Evolutionary conservation across 2,888 invertebrate genomes (phyloP), one percentile per base, ranked within the genome.

Genomic region (Morpho helenor): DNA sequence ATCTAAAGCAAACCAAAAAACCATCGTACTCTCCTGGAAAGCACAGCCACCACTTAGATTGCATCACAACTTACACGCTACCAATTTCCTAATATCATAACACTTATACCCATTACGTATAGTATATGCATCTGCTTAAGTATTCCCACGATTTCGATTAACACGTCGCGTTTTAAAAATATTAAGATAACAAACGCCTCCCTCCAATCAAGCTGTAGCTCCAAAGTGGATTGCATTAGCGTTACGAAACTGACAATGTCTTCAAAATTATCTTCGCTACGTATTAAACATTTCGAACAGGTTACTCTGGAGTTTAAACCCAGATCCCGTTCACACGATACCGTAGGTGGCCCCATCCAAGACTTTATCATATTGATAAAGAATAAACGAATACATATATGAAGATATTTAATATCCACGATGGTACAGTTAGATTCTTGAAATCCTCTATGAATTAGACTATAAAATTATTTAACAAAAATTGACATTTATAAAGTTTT

Each of bases 231-330:
- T 58, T 31, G 53, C 49, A 52, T 49, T 44, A 63, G 59, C 59
- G 65, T 80, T 80, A 76, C 75, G 74, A 75, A 78, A 79, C 74
- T 68, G 57, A 73, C 70, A 74, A 78, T 75, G 75, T 76, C 73
- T 74, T 77, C 73, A 61, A 76, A 76, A 79, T 71, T 70, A 78
- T 75, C 66, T 63, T 55, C 63, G 59, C 56, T 62, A 66, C 31
- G 31, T 69, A 48, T 31, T 7, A 9, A 49, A 10, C 7, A 16
- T 41, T 8, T 65, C 57, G 65, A 74, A 76, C 78, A 62, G 70
- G 76, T 78, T 73, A 68, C 53, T 31, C 2, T 3, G 31, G 3
- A 31, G 31, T 54, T 60, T 59, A 60, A 68, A 65, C 65, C 67
- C 65, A 68, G 68, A 69, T 67, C 63, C 6, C 8, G n/a, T 51